These are phyloP conservation scores for Leptopterna dolabrata DNA, from an alignment of 2,888 invertebrate genomes.

Conservation along the genomic window DNA sequence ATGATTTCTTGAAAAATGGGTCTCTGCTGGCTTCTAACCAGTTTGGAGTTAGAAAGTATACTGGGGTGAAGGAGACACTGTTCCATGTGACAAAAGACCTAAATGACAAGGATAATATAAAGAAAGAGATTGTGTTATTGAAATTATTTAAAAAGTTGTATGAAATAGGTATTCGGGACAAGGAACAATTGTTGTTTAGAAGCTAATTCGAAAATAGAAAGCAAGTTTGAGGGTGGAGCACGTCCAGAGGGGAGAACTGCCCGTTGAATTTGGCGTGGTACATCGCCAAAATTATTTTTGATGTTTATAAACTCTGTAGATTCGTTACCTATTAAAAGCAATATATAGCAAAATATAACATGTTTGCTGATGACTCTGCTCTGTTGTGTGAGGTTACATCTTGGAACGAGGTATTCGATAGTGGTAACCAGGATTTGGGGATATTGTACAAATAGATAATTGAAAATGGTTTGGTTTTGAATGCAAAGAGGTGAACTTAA, in stretches of 20 bases:
- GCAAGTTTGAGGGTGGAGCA: neutral
- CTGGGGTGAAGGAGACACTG: neutral
- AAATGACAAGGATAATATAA: neutral
- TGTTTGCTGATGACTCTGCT: no score
- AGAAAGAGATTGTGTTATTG: no score
- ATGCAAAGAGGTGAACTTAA: no score
- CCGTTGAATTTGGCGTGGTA: neutral
- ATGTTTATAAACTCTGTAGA: neutral
- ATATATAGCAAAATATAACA: no score
- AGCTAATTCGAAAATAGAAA: neutral
- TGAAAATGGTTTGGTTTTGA: neutral
- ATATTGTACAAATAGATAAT: neutral
- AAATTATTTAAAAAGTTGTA: neutral
- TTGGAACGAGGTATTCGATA: no score
- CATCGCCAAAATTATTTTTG: neutral
- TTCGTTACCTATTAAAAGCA: neutral
- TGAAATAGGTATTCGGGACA: no score
- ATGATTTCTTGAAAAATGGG: no score
- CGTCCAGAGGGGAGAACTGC: neutral
- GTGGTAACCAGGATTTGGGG: neutral
- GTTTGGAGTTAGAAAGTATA: no score
- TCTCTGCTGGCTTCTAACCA: no score
- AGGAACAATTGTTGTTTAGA: neutral
- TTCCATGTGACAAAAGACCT: no score
- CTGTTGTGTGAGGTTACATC: neutral